phyloP scores from a whole-genome alignment of 2,113 vertebrate genomes.

The Axis porcinus region DNA sequence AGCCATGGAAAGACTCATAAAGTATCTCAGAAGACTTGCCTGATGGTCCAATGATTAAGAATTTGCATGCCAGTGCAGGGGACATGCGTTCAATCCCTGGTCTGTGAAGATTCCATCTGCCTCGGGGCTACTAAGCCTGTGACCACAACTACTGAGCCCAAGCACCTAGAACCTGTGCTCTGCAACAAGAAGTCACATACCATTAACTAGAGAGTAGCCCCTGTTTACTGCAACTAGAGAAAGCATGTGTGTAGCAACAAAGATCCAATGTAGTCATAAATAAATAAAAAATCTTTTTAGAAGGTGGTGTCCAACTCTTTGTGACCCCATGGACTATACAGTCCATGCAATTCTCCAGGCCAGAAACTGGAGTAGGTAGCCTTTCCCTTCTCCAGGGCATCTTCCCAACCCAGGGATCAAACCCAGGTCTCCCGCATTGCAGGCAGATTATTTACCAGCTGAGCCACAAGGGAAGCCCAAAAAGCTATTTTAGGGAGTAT shows the following conservation, averaged over 20 bases:
- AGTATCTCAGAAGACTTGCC: background rate
- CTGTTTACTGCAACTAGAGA: background rate
- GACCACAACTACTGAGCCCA: background rate
- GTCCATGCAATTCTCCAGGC: background rate
- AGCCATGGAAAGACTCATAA: background rate
- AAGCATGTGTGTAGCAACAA: background rate
- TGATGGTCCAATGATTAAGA: background rate
- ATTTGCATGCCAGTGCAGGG: background rate
- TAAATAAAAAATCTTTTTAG: background rate
- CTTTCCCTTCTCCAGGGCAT: background rate
- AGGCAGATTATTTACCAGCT: background rate
- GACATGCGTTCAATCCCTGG: background rate
- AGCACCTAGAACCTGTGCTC: background rate
- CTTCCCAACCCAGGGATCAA: background rate
- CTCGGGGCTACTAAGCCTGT: background rate
- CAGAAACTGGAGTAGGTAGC: background rate
- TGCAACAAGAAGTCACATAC: background rate
- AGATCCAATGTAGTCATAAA: background rate
- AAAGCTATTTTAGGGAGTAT: background rate
- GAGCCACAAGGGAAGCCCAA: background rate
- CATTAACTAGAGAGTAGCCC: background rate
- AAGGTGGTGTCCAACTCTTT: background rate
- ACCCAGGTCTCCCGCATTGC: background rate
- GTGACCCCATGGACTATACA: background rate
- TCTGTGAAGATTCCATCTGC: background rate